Evolutionary conservation across 2,113 vertebrate species (phyloP).

Genomic region (Tragelaphus buxtoni): DNA sequence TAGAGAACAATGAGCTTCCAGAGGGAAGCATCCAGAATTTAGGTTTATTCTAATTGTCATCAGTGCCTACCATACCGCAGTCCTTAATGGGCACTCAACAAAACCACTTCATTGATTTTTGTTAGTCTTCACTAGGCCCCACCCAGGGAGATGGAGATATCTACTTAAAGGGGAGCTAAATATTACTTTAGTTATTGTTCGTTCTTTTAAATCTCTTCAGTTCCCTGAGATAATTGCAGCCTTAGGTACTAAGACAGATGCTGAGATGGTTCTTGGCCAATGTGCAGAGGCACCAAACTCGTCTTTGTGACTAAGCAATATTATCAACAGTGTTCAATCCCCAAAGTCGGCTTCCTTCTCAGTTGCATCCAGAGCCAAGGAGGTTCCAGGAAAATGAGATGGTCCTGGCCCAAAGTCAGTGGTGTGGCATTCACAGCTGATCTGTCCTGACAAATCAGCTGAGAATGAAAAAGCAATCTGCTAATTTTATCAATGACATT

Average conservation of each 20-base stretch:
- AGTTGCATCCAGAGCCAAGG: not conserved
- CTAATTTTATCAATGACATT: conserved; percentile 1
- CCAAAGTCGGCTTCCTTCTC: not conserved
- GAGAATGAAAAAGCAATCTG: conserved; percentile 13
- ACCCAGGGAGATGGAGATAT: not conserved
- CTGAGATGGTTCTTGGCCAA: conserved; percentile 25
- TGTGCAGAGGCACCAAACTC: not conserved
- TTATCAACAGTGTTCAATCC: not conserved
- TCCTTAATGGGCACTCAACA: not conserved
- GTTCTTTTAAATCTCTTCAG: conserved; percentile 6
- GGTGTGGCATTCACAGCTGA: not conserved
- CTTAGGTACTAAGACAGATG: not conserved
- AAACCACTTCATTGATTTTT: not conserved
- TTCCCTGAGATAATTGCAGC: not conserved
- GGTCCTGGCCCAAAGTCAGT: not conserved
- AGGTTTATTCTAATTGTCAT: not conserved
- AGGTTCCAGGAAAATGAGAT: not conserved
- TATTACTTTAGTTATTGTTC: not conserved
- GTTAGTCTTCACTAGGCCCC: not conserved
- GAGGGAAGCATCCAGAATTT: not conserved
- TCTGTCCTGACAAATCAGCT: conserved; percentile 7
- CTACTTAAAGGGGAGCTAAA: not conserved
- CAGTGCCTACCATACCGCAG: not conserved
- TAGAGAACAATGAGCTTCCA: not conserved
- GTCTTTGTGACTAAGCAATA: conserved; percentile 52